Evolutionary conservation across 2,888 invertebrate genomes (phyloP).

Genomic region (Atrina japonica): DNA sequence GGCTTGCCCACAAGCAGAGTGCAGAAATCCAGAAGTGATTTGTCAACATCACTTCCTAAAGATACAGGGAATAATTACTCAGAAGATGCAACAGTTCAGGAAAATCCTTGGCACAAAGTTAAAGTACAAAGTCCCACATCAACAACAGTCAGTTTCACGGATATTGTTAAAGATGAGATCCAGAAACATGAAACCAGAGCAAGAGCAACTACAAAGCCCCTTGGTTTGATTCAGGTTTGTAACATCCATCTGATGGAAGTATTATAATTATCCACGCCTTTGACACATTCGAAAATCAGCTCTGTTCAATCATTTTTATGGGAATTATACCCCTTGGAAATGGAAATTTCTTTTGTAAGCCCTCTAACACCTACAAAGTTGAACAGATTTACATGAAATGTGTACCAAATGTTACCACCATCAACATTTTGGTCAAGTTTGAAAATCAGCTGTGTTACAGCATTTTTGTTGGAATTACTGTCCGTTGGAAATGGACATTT

Average conservation of each 20-base stretch:
- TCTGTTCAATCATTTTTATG: too few relatives aligned
- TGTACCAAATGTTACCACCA: too few relatives aligned
- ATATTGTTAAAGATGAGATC: conserved; percentile 88
- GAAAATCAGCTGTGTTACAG: too few relatives aligned
- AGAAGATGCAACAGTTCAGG: conserved; percentile 47
- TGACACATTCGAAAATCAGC: too few relatives aligned
- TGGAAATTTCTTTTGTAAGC: too few relatives aligned
- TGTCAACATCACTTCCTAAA: not conserved
- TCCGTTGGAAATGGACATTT: too few relatives aligned
- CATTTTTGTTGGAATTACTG: too few relatives aligned
- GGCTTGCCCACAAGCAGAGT: conserved; percentile 53
- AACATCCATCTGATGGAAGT: too few relatives aligned
- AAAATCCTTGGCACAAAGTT: conserved; percentile 60
- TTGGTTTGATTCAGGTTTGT: conserved; percentile 88
- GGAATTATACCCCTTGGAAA: too few relatives aligned
- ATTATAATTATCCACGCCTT: not conserved
- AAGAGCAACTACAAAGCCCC: conserved; percentile 87
- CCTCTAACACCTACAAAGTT: too few relatives aligned
- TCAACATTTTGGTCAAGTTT: too few relatives aligned
- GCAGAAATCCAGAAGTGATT: conserved; percentile 16
- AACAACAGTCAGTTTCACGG: conserved; percentile 77
- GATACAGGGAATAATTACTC: conserved; percentile 30
- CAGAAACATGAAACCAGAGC: conserved; percentile 87
- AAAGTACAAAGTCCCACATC: conserved; percentile 48
- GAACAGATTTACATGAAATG: too few relatives aligned